Evolutionary conservation across 1,140 invertebrate genomes (phyloP).

Genomic region (Tribolium castaneum): DNA sequence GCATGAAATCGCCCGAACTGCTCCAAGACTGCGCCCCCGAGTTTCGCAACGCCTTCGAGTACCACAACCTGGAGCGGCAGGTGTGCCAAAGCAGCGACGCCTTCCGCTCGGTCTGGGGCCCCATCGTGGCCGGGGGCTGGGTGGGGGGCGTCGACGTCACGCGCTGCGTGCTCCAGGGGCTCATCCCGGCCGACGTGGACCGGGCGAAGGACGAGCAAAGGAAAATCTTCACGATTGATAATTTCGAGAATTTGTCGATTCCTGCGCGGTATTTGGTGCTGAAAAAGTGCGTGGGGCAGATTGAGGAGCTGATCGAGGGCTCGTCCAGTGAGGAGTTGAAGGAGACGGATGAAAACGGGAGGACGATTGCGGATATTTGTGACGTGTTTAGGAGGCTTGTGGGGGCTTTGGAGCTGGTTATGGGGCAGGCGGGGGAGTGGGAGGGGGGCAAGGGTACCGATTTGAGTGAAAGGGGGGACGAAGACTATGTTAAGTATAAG

Average conservation of each 20-base stretch:
- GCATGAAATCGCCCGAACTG: slow-evolving; percentile 24
- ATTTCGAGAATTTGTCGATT: slow-evolving; percentile 55
- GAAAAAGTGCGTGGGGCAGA: slow-evolving; percentile 37
- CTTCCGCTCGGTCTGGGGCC: slow-evolving; percentile 17
- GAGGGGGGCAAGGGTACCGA: background rate
- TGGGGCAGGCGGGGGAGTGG: background rate
- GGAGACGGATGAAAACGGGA: slow-evolving; percentile 46
- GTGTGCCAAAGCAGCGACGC: slow-evolving; percentile 43
- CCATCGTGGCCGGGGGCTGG: slow-evolving; percentile 32
- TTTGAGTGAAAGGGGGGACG: background rate
- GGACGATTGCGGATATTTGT: slow-evolving; percentile 48
- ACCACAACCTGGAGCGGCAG: slow-evolving; percentile 50
- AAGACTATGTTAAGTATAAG: slow-evolving; percentile 31
- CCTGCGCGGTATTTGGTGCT: slow-evolving; percentile 50
- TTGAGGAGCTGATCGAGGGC: slow-evolving; percentile 44
- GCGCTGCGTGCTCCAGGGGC: slow-evolving; percentile 48
- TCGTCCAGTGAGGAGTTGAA: slow-evolving; percentile 43
- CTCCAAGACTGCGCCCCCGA: slow-evolving; percentile 34
- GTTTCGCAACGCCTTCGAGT: slow-evolving; percentile 46
- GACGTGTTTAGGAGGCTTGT: slow-evolving; percentile 49
- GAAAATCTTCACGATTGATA: slow-evolving; percentile 50
- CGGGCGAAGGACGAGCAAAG: slow-evolving; percentile 47
- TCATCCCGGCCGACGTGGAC: slow-evolving; percentile 35
- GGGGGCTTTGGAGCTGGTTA: background rate
- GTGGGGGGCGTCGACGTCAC: slow-evolving; percentile 49